Conservation (phyloP, 2,888 invertebrate genomes). For the Scelioninae gen. 1 region DNA sequence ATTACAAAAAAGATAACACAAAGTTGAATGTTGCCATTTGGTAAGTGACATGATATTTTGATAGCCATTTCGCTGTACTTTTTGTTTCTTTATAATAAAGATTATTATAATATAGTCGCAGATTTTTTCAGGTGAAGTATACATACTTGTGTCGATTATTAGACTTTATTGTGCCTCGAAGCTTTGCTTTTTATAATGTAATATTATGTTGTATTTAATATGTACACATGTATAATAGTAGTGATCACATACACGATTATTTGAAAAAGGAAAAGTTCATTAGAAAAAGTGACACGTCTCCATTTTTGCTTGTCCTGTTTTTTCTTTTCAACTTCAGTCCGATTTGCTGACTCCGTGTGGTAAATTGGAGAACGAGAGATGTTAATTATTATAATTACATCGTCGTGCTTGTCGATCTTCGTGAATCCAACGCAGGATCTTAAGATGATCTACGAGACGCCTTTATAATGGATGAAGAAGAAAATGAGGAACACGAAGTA, state of each 20-base stretch:
- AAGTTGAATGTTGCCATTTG: too few species aligned
- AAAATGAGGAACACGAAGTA: conserved; percentile 97
- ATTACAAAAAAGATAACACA: too few species aligned
- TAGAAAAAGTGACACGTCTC: conserved; percentile 53
- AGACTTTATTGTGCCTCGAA: conserved; percentile 63
- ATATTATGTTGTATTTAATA: conserved; percentile 52
- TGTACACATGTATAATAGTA: conserved; percentile 59
- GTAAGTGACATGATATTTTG: background rate
- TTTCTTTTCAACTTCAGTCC: too few species aligned
- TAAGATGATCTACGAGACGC: conserved; percentile 89
- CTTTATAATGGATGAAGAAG: conserved; percentile 97
- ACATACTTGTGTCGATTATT: conserved; percentile 32
- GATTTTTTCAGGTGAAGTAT: conserved; percentile 17
- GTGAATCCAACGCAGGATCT: conserved; percentile 31
- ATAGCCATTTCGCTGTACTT: background rate
- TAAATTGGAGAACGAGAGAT: conserved; percentile 32
- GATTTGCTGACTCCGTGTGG: too few species aligned
- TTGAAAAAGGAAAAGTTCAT: conserved; percentile 57
- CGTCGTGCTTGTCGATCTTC: conserved; percentile 32
- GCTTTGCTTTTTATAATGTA: conserved; percentile 61
- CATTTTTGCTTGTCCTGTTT: conserved; percentile 3
- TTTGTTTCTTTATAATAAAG: too few species aligned
- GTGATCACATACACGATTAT: conserved; percentile 62
- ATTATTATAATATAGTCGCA: too few species aligned
- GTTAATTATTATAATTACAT: conserved; percentile 53